Base-by-base conservation (phyloP, 2,797 vertebrate species). In the Gobionotothen gibberifrons region DNA sequence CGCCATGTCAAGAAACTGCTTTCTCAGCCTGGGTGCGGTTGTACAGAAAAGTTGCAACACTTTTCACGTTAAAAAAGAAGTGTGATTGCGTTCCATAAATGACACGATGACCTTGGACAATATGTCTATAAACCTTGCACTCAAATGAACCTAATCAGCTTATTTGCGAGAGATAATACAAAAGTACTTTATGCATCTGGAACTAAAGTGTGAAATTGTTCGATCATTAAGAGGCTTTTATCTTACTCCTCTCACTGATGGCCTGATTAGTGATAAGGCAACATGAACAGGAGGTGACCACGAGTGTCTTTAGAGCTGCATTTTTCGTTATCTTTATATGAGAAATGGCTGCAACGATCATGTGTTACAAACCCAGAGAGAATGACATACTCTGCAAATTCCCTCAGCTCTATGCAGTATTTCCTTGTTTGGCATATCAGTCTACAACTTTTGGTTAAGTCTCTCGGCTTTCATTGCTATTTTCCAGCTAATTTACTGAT, bases 1-100 rank as follows among this genome's bases (percentile, higher is more conserved):
- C 16, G 39, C 6, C 48, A 36, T 62, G 59, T 51, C 48, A 47
- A 44, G 40, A 66, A 54, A 57, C 59, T 29, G 43, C 51, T 57
- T 26, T 51, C 60, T 61, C 42, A 59, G 69, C 47, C 40, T 10
- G 14, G 3, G 49, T 43, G 40, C 68, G 13, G 14, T 26, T 21
- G 11, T 32, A 11, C 15, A 29, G 40, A 17, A 11, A 14, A 62
- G 56, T 1, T 11, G 17, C n/a, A 15, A 46, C 32, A 39, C 42
- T 39, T 26, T 2, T 13, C 0, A 26, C 29, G 15, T 49, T 29
- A 6, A 19, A 52, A 62, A 17, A 51, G 6, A 26, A 47, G 51
- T 22, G 32, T 44, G 32, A 66, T 9, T 57, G 17, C 9, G 22
- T 36, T 11, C 12, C 53, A 55, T 11, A 14, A 72, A 61, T 55